Conservation (phyloP, 2,888 invertebrate species). For the Brassicogethes aeneus region DNA sequence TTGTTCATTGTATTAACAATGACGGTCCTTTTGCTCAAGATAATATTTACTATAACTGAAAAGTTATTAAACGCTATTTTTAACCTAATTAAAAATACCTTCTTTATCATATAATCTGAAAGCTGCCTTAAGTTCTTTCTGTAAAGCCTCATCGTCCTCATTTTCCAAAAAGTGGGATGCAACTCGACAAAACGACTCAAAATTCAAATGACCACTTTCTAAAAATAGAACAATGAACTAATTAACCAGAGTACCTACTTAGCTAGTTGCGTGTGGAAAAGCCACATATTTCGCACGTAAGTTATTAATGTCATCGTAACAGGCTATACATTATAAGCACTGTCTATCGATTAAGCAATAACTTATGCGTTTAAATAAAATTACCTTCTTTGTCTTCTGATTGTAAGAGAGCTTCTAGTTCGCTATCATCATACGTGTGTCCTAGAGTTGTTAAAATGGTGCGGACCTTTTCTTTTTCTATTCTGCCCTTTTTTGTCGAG, state of each 20-base stretch:
- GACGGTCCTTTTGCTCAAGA: too few relatives aligned
- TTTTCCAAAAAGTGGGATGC: constrained; percentile 68
- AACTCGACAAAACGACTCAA: constrained; percentile 73
- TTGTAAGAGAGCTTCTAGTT: constrained; percentile 67
- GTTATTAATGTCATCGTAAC: too few relatives aligned
- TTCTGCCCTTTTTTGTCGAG: constrained; percentile 65
- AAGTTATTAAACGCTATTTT: too few relatives aligned
- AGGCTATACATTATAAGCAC: too few relatives aligned
- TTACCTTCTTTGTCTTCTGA: constrained; percentile 73
- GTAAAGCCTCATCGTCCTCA: constrained; percentile 76
- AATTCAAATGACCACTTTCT: constrained; percentile 75
- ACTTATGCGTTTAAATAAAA: too few relatives aligned
- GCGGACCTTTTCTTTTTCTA: constrained; percentile 71
- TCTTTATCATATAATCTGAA: constrained; percentile 85
- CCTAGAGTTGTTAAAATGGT: constrained; percentile 75
- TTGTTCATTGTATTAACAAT: too few relatives aligned
- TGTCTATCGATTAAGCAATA: too few relatives aligned
- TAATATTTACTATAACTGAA: too few relatives aligned
- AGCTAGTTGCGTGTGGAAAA: too few relatives aligned
- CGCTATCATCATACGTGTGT: constrained; percentile 68
- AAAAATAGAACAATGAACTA: constrained; percentile 32
- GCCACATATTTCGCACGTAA: too few relatives aligned
- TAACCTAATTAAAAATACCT: constrained; percentile 39
- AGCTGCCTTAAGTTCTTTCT: constrained; percentile 82
- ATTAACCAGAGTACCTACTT: too few relatives aligned